These are phyloP conservation scores for Perizoma affinitatum DNA, from an alignment of 2,888 invertebrate species.

Conservation along the genomic window DNA sequence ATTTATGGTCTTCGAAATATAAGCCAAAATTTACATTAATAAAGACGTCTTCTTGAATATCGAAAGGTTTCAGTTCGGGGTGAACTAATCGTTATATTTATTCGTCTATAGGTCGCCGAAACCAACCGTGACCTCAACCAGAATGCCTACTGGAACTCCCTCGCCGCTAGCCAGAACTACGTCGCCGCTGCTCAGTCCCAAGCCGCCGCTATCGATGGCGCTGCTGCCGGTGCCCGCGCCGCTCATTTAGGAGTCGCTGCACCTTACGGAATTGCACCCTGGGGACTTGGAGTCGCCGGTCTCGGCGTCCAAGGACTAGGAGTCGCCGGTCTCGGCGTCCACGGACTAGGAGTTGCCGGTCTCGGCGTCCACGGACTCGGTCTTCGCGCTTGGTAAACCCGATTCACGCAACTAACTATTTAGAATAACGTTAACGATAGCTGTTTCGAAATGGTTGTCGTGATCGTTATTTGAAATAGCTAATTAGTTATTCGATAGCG, in stretches of 20 bases:
- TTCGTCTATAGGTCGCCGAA: constrained; percentile 58
- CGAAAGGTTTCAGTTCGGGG: no score
- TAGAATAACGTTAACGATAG: constrained; percentile 12
- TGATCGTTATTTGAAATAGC: constrained; percentile 14
- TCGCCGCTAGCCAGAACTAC: constrained; percentile 71
- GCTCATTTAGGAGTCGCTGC: constrained; percentile 44
- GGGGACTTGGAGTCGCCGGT: constrained; percentile 38
- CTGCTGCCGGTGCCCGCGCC: constrained; percentile 50
- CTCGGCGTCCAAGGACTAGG: constrained; percentile 37
- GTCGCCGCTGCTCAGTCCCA: constrained; percentile 77
- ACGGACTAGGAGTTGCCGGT: constrained; percentile 31
- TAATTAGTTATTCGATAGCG: constrained; percentile 29
- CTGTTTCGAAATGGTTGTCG: background rate
- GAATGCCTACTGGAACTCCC: constrained; percentile 74
- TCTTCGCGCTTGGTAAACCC: constrained; percentile 67
- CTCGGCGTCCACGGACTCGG: constrained; percentile 39
- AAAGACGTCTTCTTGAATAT: no score
- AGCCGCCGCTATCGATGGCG: constrained; percentile 69
- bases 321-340: constrained; percentile 34
- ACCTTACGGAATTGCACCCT: constrained; percentile 27
- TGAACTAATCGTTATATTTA: no score
- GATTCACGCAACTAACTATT: constrained; percentile 23
- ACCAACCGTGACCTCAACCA: constrained; percentile 70
- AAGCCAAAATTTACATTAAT: no score
- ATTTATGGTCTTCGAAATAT: no score